phyloP scores from a whole-genome alignment of 2,113 vertebrate genomes.

The Poeciliopsis turrubarensis region DNA sequence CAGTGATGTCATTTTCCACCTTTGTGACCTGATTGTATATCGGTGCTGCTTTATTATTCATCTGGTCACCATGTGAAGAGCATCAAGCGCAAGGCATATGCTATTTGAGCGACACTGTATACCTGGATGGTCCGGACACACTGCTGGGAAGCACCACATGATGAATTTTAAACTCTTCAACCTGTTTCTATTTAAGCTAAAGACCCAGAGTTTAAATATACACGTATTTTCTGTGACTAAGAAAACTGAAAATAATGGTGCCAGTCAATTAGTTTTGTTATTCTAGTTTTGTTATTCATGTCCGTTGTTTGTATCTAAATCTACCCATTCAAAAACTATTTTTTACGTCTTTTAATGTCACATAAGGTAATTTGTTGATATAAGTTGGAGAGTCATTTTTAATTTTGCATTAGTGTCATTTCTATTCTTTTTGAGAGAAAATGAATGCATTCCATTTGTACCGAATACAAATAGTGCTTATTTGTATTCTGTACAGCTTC shows the following conservation, averaged over 20 bases:
- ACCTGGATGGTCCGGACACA: slow-evolving; percentile 6
- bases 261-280: too few species aligned
- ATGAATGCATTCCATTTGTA: too few species aligned
- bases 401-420: neutral
- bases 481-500: neutral
- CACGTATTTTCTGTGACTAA: too few species aligned
- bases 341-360: too few species aligned
- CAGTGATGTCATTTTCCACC: too few species aligned
- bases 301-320: too few species aligned
- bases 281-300: too few species aligned
- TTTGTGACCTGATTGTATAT: neutral
- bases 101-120: neutral
- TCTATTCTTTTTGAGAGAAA: neutral
- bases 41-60: neutral
- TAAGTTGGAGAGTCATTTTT: neutral
- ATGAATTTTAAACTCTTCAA: neutral
- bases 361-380: too few species aligned
- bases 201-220: too few species aligned
- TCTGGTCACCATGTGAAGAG: neutral
- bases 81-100: slow-evolving; percentile 4
- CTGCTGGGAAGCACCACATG: neutral
- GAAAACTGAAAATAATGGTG: too few species aligned
- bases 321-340: too few species aligned
- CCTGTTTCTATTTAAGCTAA: neutral
- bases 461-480: neutral